Conservation (phyloP, 2,113 vertebrate genomes). For the Rhadina sibilatrix region DNA sequence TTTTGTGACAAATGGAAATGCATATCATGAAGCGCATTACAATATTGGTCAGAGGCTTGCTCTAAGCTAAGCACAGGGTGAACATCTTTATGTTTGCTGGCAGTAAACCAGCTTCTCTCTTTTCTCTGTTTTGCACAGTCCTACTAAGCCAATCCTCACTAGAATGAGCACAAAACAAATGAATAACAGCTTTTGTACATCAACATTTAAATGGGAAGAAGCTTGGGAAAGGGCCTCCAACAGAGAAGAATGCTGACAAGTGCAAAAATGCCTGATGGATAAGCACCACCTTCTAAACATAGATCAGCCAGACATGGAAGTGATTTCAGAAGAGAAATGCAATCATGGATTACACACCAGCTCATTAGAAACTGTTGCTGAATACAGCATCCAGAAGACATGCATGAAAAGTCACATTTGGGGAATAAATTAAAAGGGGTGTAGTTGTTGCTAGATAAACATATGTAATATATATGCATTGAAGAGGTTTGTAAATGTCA, state of each 20-base stretch:
- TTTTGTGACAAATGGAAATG: slow-evolving; percentile 1
- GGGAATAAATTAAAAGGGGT: slow-evolving; percentile 70
- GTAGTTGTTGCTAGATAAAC: slow-evolving; percentile 70
- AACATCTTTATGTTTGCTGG: not conserved
- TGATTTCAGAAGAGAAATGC: slow-evolving; percentile 64
- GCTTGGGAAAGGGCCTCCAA: slow-evolving; percentile 56
- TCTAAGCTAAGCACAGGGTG: not conserved
- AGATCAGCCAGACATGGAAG: slow-evolving; percentile 64
- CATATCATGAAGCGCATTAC: not conserved
- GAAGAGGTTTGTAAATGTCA: slow-evolving; percentile 74
- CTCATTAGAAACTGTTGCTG: slow-evolving; percentile 73
- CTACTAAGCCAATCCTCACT: slow-evolving; percentile 84
- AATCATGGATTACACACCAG: slow-evolving; percentile 74
- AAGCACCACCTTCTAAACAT: slow-evolving; percentile 59
- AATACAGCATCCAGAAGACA: slow-evolving; percentile 69
- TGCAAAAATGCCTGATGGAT: slow-evolving; percentile 50
- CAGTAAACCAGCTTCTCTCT: slow-evolving; percentile 44
- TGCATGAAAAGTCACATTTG: slow-evolving; percentile 74
- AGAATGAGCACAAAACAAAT: slow-evolving; percentile 84
- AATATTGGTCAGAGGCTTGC: slow-evolving; percentile 6
- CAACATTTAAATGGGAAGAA: slow-evolving; percentile 75
- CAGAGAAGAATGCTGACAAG: slow-evolving; percentile 45
- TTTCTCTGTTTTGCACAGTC: slow-evolving; percentile 71
- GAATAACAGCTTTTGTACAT: slow-evolving; percentile 81
- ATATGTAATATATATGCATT: slow-evolving; percentile 73